Evolutionary conservation across 2,113 vertebrate genomes (phyloP).

Genomic region (Pyxicephalus adspersus): DNA sequence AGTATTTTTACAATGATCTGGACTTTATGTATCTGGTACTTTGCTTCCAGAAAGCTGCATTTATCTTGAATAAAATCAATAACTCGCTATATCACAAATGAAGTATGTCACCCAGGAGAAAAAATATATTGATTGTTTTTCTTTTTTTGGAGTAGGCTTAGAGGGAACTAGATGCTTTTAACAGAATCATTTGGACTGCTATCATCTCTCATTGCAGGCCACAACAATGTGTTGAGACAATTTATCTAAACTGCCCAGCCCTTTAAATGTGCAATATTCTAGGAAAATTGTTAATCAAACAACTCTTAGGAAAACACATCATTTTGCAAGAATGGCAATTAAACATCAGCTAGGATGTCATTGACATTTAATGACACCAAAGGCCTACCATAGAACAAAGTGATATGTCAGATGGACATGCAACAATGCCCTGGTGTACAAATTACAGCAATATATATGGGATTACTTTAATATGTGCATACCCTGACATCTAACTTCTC

Average conservation of each 20-base stretch:
- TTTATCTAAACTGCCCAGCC: not conserved
- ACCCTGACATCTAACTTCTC: too few species aligned
- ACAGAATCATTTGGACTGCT: not conserved
- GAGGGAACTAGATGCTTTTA: slow-evolving; percentile 2
- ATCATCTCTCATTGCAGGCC: not conserved
- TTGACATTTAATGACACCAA: not conserved
- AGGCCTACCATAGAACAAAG: not conserved
- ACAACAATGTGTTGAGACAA: not conserved
- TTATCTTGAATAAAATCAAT: not conserved
- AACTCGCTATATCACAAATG: not conserved
- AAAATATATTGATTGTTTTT: slow-evolving; percentile 5
- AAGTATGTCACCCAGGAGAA: slow-evolving; percentile 3
- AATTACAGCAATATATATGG: too few species aligned
- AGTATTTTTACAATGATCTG: too few species aligned
- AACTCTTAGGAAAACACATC: not conserved
- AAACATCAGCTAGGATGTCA: not conserved
- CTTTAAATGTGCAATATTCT: not conserved
- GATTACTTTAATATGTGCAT: too few species aligned
- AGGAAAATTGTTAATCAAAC: not conserved
- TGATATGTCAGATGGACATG: too few species aligned
- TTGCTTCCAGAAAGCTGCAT: not conserved
- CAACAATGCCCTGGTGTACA: too few species aligned
- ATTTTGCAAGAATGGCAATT: not conserved
- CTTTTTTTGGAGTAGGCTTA: not conserved
- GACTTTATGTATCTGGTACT: not conserved